phyloP scores from a whole-genome alignment of 2,888 invertebrate genomes.

The Drosophila birchii region DNA sequence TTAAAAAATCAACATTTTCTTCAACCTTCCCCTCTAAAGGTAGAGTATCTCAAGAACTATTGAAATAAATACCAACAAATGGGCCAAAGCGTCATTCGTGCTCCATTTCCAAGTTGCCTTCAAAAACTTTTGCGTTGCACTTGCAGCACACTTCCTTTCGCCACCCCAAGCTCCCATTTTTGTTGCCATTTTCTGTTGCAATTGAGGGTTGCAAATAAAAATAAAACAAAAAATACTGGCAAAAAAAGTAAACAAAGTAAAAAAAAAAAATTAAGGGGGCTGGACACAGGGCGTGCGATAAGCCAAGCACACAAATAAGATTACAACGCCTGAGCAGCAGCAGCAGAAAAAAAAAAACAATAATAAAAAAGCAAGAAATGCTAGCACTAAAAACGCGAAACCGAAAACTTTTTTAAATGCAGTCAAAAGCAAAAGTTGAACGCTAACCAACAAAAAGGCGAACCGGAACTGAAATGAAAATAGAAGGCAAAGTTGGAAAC shows the following conservation, averaged over 20 bases:
- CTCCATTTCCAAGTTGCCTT: conserved; percentile 63
- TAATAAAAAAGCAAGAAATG: conserved; percentile 37
- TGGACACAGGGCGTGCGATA: conserved; percentile 49
- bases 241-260: conserved; percentile 4
- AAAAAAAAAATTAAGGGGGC: conserved; percentile 27
- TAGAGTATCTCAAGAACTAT: conserved; percentile 55
- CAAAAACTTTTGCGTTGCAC: conserved; percentile 62
- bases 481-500: conserved; percentile 27
- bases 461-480: conserved; percentile 31
- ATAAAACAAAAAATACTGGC: conserved; percentile 23
- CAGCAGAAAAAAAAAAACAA: conserved; percentile 9
- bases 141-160: conserved; percentile 53
- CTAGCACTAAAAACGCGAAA: conserved; percentile 41
- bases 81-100: conserved; percentile 53
- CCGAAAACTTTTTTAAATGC: conserved; percentile 43
- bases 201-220: conserved; percentile 51
- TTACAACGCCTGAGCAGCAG: conserved; percentile 39
- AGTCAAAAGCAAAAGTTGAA: conserved; percentile 67
- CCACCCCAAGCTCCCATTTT: conserved; percentile 10
- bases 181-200: conserved; percentile 49
- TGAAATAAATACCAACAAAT: conserved; percentile 65
- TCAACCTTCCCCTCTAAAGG: conserved; percentile 10
- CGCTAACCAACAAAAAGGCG: conserved; percentile 28
- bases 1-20: not conserved
- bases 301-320: conserved; percentile 57